Percentiles rank a stretch among this genome's conserved stretches.
These are phyloP conservation scores for Campylomormyrus numenius DNA, from an alignment of 2,113 vertebrate genomes.

Conservation along the genomic window DNA sequence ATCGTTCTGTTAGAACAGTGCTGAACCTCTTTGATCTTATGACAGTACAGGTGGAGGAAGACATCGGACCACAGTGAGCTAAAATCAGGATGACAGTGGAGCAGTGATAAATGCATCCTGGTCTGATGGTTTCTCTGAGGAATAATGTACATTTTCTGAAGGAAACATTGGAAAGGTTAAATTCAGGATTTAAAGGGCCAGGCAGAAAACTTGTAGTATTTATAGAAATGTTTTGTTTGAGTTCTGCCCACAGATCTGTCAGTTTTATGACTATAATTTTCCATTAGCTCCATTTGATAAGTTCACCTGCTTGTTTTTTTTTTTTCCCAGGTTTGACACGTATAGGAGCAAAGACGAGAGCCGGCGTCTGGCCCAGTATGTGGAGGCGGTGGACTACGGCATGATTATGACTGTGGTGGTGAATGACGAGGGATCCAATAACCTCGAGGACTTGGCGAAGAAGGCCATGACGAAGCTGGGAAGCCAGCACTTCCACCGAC, in stretches of 20 bases:
- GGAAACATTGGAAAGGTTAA: neutral
- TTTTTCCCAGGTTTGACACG: slow-evolving; percentile 79
- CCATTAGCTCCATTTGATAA: neutral
- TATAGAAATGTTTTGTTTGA: neutral
- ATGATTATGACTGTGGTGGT: slow-evolving; percentile 80
- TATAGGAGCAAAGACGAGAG: slow-evolving; percentile 84
- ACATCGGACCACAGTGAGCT: neutral
- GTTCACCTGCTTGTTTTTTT: neutral
- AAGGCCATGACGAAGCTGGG: slow-evolving; percentile 78
- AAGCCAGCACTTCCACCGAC: slow-evolving; percentile 77
- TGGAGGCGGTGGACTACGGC: slow-evolving; percentile 64
- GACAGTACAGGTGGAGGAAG: neutral
- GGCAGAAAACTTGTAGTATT: neutral
- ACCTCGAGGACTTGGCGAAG: slow-evolving; percentile 80
- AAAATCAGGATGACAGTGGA: neutral
- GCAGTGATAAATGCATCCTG: neutral
- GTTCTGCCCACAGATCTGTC: neutral
- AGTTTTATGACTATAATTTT: neutral
- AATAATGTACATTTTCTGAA: neutral
- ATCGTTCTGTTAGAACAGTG: neutral
- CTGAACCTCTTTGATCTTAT: neutral
- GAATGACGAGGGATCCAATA: slow-evolving; percentile 91
- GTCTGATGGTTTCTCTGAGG: neutral
- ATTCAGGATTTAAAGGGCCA: neutral
- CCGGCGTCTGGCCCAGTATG: slow-evolving; percentile 72